Evolutionary conservation across 2,888 invertebrate species (phyloP).

Genomic region (Gymnoscelis rufifasciata): DNA sequence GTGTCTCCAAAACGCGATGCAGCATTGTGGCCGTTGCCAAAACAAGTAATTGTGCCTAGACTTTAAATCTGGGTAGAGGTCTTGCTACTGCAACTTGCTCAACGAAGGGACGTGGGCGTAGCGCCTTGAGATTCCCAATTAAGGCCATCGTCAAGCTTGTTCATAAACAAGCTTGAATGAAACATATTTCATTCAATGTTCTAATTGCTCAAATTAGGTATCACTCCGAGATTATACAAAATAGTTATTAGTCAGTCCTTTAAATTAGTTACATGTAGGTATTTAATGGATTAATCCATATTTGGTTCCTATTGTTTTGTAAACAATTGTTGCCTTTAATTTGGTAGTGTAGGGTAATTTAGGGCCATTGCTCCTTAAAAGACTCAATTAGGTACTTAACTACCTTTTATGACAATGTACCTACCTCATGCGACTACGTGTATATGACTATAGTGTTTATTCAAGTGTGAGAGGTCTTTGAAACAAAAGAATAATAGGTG

Average conservation of each 20-base stretch:
- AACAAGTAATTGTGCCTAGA: neutral
- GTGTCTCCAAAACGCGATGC: too few species aligned
- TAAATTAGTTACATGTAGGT: neutral
- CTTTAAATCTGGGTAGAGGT: neutral
- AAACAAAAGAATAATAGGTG: too few species aligned
- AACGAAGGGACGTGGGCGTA: conserved; percentile 43
- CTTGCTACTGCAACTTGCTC: neutral
- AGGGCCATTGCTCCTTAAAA: too few species aligned
- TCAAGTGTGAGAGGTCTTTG: too few species aligned
- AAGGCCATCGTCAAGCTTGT: conserved; percentile 55
- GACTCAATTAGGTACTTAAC: too few species aligned
- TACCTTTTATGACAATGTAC: too few species aligned
- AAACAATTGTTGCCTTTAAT: too few species aligned
- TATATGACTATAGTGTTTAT: too few species aligned
- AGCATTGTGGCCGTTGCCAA: too few species aligned
- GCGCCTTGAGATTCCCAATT: conserved; percentile 61
- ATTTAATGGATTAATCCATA: neutral
- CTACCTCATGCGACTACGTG: too few species aligned
- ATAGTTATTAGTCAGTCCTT: conserved; percentile 4
- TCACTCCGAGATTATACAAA: conserved; percentile 43
- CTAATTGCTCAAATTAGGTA: conserved; percentile 56
- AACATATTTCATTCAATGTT: conserved; percentile 52
- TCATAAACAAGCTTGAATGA: too few species aligned
- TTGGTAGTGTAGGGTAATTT: neutral
- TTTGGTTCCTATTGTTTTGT: neutral